A percentile compares a stretch with the other conserved stretches of the same genome.
Evolutionary conservation across 2,888 invertebrate species (phyloP).

Genomic region (Ceraclea dissimilis): DNA sequence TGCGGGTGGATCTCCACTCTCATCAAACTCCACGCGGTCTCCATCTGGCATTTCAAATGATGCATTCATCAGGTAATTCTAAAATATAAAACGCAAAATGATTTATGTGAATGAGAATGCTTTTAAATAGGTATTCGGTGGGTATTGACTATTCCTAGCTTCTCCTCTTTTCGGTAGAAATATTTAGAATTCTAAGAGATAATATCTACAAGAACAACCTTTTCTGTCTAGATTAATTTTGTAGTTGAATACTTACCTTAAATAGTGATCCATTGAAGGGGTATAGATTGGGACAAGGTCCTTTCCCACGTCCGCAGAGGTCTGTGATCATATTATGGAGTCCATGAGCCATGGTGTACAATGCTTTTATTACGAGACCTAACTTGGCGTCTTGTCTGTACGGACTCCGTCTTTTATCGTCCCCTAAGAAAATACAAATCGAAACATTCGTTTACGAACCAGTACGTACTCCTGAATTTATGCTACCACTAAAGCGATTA

Average conservation of each 20-base stretch:
- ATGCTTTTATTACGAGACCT: slow-evolving; percentile 71
- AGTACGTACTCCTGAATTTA: no score
- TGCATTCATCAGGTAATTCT: slow-evolving; percentile 62
- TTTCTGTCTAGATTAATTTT: neutral
- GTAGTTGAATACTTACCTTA: slow-evolving; percentile 36
- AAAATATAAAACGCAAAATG: slow-evolving; percentile 29
- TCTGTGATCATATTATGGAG: slow-evolving; percentile 62
- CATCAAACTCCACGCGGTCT: slow-evolving; percentile 64
- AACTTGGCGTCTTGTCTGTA: slow-evolving; percentile 71
- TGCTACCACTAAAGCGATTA: no score
- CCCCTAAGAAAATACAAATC: slow-evolving; percentile 37
- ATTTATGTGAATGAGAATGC: no score
- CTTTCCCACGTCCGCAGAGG: slow-evolving; percentile 48
- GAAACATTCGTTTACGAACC: no score
- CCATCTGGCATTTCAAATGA: slow-evolving; percentile 55
- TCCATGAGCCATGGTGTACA: slow-evolving; percentile 67
- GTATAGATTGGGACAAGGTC: slow-evolving; percentile 57
- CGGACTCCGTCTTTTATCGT: slow-evolving; percentile 46
- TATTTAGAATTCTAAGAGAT: no score
- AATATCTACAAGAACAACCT: neutral
- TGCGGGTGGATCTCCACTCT: slow-evolving; percentile 69
- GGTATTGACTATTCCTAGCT: no score
- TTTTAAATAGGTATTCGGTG: no score
- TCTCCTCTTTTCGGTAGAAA: no score
- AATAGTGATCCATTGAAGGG: slow-evolving; percentile 66